phyloP scores from a whole-genome alignment of 2,113 vertebrate genomes.

The Petromus typicus region DNA sequence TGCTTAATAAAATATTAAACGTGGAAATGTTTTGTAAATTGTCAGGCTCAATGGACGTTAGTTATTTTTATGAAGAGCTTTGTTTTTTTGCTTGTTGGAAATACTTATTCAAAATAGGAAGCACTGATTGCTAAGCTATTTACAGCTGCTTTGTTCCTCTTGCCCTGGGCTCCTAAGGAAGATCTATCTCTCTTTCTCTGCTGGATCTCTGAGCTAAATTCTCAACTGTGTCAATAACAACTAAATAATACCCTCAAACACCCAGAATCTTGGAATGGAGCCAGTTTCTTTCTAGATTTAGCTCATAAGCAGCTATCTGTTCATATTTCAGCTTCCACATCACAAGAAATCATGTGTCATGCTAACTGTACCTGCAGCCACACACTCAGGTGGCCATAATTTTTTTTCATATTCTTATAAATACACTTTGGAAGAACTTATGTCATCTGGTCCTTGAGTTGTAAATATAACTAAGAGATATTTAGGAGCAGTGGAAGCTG shows the following conservation, averaged over 20 bases:
- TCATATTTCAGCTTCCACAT: conserved; percentile 20
- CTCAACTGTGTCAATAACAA: conserved; percentile 71
- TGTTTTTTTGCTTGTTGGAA: conserved; percentile 59
- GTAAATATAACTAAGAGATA: conserved; percentile 58
- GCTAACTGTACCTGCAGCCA: neutral
- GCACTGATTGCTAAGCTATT: conserved; percentile 67
- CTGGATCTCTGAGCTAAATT: conserved; percentile 60
- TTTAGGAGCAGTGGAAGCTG: conserved; percentile 53
- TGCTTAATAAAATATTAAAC: conserved; percentile 60
- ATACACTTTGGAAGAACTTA: conserved; percentile 49
- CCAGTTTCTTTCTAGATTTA: conserved; percentile 65
- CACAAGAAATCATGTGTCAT: neutral
- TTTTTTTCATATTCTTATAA: conserved; percentile 62
- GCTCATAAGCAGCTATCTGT: conserved; percentile 42
- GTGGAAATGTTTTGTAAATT: conserved; percentile 48
- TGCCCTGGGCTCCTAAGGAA: conserved; percentile 52
- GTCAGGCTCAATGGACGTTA: conserved; percentile 18
- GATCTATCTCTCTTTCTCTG: conserved; percentile 28
- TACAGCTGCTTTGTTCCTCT: conserved; percentile 54
- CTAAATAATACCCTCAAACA: conserved; percentile 66
- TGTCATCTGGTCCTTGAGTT: conserved; percentile 28
- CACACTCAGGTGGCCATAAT: neutral
- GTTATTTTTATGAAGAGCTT: conserved; percentile 63
- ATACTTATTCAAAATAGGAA: conserved; percentile 68
- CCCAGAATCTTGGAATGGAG: conserved; percentile 38